phyloP scores from a whole-genome alignment of 1,140 invertebrate genomes.

The Danaus melanippus region DNA sequence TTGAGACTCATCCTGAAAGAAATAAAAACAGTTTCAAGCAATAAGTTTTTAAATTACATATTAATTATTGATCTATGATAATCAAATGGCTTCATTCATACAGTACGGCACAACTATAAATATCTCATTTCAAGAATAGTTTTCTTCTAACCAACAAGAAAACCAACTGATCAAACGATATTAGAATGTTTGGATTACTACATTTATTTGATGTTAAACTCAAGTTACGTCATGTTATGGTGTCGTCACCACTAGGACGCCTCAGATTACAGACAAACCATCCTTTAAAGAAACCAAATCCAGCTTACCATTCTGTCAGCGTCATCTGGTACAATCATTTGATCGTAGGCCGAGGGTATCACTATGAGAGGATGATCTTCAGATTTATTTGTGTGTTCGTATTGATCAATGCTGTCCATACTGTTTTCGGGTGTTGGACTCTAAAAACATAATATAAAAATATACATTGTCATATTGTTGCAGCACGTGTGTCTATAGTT shows the following conservation, averaged over 20 bases:
- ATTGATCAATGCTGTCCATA: slow-evolving; percentile 22
- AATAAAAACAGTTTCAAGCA: not conserved
- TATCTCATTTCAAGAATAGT: too few relatives aligned
- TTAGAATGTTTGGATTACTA: too few relatives aligned
- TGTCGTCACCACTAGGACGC: too few relatives aligned
- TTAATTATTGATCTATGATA: not conserved
- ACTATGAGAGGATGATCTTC: slow-evolving; percentile 46
- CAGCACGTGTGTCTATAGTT: too few relatives aligned
- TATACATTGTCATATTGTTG: too few relatives aligned
- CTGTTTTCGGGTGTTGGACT: slow-evolving; percentile 23
- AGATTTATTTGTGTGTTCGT: slow-evolving; percentile 12
- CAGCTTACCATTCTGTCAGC: slow-evolving; percentile 15
- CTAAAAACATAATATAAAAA: slow-evolving; percentile 19
- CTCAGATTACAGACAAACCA: slow-evolving; percentile 1
- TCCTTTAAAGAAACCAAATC: not conserved
- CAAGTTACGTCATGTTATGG: too few relatives aligned
- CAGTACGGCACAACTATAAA: too few relatives aligned
- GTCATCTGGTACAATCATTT: slow-evolving; percentile 10
- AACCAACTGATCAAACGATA: too few relatives aligned
- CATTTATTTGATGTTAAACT: too few relatives aligned
- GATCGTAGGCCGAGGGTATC: slow-evolving; percentile 35
- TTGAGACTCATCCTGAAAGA: slow-evolving; percentile 28
- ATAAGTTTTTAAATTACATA: not conserved
- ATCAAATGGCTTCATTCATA: too few relatives aligned
- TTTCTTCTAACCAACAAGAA: too few relatives aligned